Conservation (phyloP, 2,113 vertebrate species). For the Hippocampus comes region DNA sequence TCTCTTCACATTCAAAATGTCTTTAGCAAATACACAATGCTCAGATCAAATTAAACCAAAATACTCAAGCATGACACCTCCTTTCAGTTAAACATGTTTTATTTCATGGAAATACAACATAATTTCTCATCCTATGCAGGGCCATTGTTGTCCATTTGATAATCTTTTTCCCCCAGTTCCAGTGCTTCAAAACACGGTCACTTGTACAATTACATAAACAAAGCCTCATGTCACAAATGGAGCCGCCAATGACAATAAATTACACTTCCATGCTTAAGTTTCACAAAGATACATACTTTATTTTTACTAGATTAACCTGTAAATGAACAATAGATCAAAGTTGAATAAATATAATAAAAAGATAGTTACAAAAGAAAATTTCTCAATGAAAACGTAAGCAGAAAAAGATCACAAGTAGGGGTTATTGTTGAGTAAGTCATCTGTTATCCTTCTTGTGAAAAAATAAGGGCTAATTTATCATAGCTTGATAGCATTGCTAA, state of each 20-base stretch:
- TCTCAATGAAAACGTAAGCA: constrained; percentile 56
- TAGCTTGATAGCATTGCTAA: constrained; percentile 70
- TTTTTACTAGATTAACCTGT: constrained; percentile 65
- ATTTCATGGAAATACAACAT: constrained; percentile 83
- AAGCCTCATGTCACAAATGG: constrained; percentile 79
- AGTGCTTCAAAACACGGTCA: constrained; percentile 78
- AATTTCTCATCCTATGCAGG: constrained; percentile 71
- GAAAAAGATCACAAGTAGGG: constrained; percentile 48
- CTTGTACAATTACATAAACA: constrained; percentile 81
- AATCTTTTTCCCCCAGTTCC: constrained; percentile 51
- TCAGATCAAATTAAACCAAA: not conserved
- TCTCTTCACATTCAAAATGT: no score
- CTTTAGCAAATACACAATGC: not conserved
- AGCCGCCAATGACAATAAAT: constrained; percentile 79
- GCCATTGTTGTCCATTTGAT: constrained; percentile 74
- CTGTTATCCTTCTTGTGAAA: constrained; percentile 50
- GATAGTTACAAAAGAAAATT: constrained; percentile 68
- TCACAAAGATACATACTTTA: constrained; percentile 61
- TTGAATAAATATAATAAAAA: constrained; percentile 65
- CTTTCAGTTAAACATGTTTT: constrained; percentile 74
- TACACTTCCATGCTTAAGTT: constrained; percentile 78
- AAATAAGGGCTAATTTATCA: constrained; percentile 56
- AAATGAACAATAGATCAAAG: constrained; percentile 58
- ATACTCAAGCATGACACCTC: not conserved
- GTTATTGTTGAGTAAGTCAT: constrained; percentile 36